These are phyloP conservation scores for Sipha flava DNA, from an alignment of 1,140 invertebrate genomes.

Conservation along the genomic window DNA sequence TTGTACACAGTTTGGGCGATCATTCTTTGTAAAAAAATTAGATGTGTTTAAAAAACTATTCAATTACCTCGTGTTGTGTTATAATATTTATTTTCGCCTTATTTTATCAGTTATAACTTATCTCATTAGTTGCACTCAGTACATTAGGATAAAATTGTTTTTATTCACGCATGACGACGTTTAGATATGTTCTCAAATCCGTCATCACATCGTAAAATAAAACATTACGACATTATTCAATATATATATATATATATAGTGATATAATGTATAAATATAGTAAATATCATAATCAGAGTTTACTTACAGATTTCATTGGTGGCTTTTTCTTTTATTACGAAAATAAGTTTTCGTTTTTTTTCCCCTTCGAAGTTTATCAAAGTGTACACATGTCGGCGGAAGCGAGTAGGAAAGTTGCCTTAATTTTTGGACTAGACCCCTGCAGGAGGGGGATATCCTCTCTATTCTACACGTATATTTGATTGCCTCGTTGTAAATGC, in stretches of 20 bases:
- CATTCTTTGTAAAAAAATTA: no score
- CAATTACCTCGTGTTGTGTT: no score
- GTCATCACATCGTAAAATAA: no score
- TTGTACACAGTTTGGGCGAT: no score
- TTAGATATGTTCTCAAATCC: no score
- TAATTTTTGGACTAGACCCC: constrained; percentile 3
- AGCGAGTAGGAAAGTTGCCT: not conserved
- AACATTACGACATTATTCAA: not conserved
- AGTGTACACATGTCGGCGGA: not conserved
- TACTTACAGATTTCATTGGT: not conserved
- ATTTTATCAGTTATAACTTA: no score
- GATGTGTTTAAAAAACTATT: no score
- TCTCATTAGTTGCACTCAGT: no score
- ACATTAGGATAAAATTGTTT: not conserved
- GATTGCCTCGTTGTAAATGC: not conserved
- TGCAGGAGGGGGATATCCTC: not conserved
- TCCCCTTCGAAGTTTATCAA: not conserved
- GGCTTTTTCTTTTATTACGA: not conserved
- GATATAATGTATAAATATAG: not conserved
- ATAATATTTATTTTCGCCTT: no score
- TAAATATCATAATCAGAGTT: not conserved
- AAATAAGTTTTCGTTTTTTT: not conserved
- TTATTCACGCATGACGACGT: not conserved
- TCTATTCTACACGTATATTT: not conserved
- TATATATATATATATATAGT: not conserved